phyloP scores from a whole-genome alignment of 1,140 invertebrate species.

The Bombus confusus region DNA sequence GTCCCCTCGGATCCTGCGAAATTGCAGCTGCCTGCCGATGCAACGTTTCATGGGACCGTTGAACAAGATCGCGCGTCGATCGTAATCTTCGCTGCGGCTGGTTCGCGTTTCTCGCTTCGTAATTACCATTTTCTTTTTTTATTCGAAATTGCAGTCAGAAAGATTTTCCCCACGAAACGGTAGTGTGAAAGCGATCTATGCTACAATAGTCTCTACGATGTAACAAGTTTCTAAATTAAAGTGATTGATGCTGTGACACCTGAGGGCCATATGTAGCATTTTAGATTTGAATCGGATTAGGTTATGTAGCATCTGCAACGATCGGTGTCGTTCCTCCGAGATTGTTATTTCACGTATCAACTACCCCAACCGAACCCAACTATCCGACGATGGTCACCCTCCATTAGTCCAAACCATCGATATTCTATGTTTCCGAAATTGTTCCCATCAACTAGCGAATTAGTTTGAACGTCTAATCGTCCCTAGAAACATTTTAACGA shows the following conservation, averaged over 20 bases:
- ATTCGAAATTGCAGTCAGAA: not conserved
- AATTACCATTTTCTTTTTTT: constrained; percentile 7
- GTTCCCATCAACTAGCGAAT: too few species aligned
- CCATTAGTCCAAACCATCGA: too few species aligned
- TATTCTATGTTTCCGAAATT: too few species aligned
- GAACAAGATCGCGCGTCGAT: constrained; percentile 60
- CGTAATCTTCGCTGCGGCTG: not conserved
- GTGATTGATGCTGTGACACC: not conserved
- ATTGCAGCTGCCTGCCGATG: constrained; percentile 49
- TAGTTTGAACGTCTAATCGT: too few species aligned
- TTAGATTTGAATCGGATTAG: not conserved
- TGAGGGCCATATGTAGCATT: not conserved
- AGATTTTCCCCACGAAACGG: not conserved
- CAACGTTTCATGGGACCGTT: constrained; percentile 20
- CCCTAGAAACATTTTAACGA: too few species aligned
- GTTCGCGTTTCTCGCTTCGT: not conserved
- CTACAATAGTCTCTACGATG: not conserved
- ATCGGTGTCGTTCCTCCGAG: too few species aligned
- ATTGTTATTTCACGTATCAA: too few species aligned
- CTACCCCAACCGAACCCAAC: too few species aligned
- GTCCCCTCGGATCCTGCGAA: constrained; percentile 29
- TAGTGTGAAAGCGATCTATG: not conserved
- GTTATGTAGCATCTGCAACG: too few species aligned
- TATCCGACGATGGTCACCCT: too few species aligned
- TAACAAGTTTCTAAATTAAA: not conserved